A percentile compares a stretch with the other conserved stretches of the same genome.
These are phyloP conservation scores for Planococcus citri DNA, from an alignment of 1,140 invertebrate genomes.

Conservation along the genomic window DNA sequence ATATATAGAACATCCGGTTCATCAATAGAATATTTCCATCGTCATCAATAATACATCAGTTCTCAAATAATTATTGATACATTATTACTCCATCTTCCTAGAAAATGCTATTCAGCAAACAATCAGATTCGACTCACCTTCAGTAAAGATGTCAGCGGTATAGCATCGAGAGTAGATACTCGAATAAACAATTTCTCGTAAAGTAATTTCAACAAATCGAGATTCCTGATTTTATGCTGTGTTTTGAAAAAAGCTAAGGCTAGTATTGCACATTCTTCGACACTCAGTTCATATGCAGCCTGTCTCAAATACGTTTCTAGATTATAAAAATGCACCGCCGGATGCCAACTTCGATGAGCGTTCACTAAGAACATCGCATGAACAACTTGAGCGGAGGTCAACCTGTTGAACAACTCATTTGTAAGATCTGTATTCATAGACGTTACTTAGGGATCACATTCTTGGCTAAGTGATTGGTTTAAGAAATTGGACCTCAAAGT, in stretches of 20 bases:
- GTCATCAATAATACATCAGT: no score
- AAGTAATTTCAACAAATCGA: background rate
- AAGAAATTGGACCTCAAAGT: no score
- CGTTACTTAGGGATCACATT: no score
- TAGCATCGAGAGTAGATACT: background rate
- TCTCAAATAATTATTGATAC: no score
- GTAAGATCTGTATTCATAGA: background rate
- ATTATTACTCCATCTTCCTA: no score
- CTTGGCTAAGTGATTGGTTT: background rate
- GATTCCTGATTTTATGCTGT: background rate
- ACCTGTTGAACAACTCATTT: background rate
- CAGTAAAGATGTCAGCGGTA: background rate
- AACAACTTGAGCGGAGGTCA: background rate
- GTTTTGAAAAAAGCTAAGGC: slow-evolving; percentile 12
- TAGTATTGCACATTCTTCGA: background rate
- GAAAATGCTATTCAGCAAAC: no score
- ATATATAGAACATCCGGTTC: no score
- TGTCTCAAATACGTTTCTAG: background rate
- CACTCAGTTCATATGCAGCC: background rate
- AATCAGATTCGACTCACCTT: no score
- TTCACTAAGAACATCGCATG: background rate
- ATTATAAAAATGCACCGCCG: background rate
- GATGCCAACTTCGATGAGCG: background rate
- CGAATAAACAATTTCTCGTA: background rate
- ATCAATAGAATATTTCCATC: no score